phyloP scores from a whole-genome alignment of 1,140 invertebrate genomes.

The Drosophila tani region DNA sequence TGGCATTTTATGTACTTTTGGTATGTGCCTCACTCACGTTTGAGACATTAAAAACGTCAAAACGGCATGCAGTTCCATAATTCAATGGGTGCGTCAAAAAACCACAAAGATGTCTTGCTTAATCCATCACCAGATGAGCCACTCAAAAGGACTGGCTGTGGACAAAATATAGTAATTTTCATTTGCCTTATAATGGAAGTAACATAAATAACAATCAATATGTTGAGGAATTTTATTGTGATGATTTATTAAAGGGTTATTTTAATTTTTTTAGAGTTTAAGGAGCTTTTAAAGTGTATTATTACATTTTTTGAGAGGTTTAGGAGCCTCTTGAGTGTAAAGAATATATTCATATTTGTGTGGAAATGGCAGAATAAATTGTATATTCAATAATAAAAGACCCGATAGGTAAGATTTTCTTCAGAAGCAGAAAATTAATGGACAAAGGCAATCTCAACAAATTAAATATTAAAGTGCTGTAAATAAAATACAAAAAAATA shows the following conservation, averaged over 20 bases:
- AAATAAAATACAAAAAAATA: too few relatives aligned
- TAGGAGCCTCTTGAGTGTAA: too few relatives aligned
- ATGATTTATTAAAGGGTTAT: background rate
- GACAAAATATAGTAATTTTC: slow-evolving; percentile 6
- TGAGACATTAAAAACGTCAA: slow-evolving; percentile 60
- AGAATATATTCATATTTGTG: background rate
- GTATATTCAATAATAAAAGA: background rate
- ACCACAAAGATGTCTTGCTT: slow-evolving; percentile 17
- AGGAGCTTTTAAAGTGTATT: too few relatives aligned
- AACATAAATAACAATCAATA: background rate
- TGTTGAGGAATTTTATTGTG: background rate
- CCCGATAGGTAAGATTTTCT: background rate
- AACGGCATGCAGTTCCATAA: slow-evolving; percentile 41
- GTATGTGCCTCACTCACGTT: slow-evolving; percentile 58
- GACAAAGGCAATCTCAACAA: too few relatives aligned
- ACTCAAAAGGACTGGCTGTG: background rate
- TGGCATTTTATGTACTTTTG: slow-evolving; percentile 18
- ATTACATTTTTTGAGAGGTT: background rate
- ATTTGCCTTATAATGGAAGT: background rate
- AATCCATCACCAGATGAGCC: slow-evolving; percentile 18
- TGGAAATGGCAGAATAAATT: background rate
- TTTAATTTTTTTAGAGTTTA: background rate
- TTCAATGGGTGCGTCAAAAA: slow-evolving; percentile 50
- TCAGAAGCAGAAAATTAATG: background rate
- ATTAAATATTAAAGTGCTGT: too few relatives aligned